These are phyloP conservation scores for Caenorhabditis becei DNA, from an alignment of 2,888 invertebrate genomes.

Conservation along the genomic window DNA sequence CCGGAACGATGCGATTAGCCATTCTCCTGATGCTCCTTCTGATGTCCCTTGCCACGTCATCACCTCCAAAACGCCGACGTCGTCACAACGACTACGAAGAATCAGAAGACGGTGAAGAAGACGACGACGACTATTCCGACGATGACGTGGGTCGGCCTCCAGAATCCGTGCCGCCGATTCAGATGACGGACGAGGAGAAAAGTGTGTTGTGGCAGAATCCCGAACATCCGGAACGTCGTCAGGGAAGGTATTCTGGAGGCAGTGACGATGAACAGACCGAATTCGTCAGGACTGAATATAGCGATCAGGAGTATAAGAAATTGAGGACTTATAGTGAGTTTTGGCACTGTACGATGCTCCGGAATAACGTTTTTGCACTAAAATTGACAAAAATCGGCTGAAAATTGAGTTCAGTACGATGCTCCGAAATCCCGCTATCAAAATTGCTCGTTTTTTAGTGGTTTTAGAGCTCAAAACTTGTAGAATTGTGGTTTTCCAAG, in stretches of 20 bases:
- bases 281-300: conserved; percentile 70
- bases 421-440: too few relatives aligned
- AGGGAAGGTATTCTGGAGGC: conserved; percentile 48
- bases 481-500: too few relatives aligned
- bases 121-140: conserved; percentile 33
- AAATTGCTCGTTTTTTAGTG: too few relatives aligned
- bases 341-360: neutral
- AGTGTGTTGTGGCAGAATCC: conserved; percentile 59
- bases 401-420: too few relatives aligned
- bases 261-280: conserved; percentile 64
- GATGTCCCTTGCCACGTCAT: conserved; percentile 4
- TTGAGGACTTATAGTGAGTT: conserved; percentile 74
- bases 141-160: conserved; percentile 37
- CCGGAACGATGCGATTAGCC: conserved; percentile 23
- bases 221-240: conserved; percentile 68
- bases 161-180: conserved; percentile 13
- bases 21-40: neutral
- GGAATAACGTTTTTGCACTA: neutral
- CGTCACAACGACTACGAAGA: conserved; percentile 12
- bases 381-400: too few relatives aligned
- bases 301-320: conserved; percentile 71
- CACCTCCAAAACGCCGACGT: conserved; percentile 20
- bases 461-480: too few relatives aligned
- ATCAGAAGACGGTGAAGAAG: conserved; percentile 15
- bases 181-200: conserved; percentile 51